A percentile compares a stretch with the other conserved stretches of the same genome.
phyloP scores from a whole-genome alignment of 2,797 vertebrate genomes.

The Steatocranus sp. region DNA sequence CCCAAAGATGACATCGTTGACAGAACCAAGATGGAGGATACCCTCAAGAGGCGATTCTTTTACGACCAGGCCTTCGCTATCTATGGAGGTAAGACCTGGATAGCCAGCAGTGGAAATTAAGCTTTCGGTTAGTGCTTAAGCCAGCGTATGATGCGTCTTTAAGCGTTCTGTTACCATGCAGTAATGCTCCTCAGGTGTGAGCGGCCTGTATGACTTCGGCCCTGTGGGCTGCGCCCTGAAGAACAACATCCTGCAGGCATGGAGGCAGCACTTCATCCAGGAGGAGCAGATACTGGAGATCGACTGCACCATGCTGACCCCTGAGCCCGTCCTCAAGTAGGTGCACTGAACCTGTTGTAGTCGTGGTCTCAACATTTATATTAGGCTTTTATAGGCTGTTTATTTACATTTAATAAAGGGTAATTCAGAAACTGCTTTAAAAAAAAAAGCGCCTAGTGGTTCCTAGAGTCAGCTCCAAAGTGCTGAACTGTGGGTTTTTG shows the following conservation, averaged over 20 bases:
- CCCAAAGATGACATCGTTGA: conserved; percentile 96
- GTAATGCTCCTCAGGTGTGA: conserved; percentile 82
- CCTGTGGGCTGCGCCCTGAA: conserved; percentile 96
- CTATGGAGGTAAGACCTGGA: conserved; percentile 85
- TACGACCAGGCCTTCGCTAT: conserved; percentile 98
- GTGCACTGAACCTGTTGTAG: not conserved
- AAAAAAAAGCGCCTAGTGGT: conserved; percentile 58
- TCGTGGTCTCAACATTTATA: no score
- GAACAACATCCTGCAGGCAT: conserved; percentile 94
- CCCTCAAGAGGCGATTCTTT: conserved; percentile 96
- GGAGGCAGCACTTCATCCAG: conserved; percentile 99
- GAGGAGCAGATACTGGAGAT: conserved; percentile 99
- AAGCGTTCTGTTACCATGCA: conserved; percentile 15
- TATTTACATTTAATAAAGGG: not conserved
- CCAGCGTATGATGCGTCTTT: not conserved
- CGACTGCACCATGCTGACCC: conserved; percentile 98
- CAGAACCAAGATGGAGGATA: conserved; percentile 96
- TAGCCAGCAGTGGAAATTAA: not conserved
- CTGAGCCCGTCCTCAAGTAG: conserved; percentile 93
- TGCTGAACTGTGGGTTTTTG: conserved; percentile 66
- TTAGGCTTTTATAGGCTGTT: not conserved
- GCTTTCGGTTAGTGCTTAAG: not conserved
- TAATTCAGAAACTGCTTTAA: not conserved
- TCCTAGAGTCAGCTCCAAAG: conserved; percentile 56
- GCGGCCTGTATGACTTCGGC: conserved; percentile 95